These are phyloP conservation scores for Brienomyrus brachyistius DNA, from an alignment of 2,113 vertebrate species.

Conservation along the genomic window DNA sequence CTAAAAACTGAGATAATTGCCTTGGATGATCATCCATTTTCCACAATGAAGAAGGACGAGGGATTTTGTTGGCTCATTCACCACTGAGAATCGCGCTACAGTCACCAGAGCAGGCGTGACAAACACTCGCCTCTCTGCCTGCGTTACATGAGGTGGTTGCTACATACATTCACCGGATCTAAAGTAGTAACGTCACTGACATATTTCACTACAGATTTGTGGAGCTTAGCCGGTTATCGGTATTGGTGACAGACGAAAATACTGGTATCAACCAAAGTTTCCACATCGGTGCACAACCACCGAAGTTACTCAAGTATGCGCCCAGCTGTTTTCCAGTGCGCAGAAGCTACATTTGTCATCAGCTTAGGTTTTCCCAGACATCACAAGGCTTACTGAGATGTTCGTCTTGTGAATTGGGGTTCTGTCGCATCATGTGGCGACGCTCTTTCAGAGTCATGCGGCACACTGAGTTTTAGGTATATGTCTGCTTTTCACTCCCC, in stretches of 20 bases:
- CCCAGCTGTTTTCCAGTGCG: background rate
- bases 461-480: background rate
- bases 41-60: background rate
- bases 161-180: background rate
- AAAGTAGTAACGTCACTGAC: background rate
- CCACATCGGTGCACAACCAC: background rate
- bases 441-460: background rate
- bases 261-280: background rate
- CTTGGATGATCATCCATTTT: background rate
- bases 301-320: background rate
- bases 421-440: background rate
- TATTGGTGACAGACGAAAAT: background rate
- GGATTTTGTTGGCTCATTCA: background rate
- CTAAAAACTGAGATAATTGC: background rate
- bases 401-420: background rate
- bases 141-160: background rate
- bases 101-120: background rate
- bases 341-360: background rate
- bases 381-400: background rate
- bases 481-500: background rate
- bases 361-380: background rate
- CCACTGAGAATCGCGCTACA: background rate
- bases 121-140: background rate
- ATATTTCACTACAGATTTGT: background rate
- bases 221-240: background rate